Evolutionary conservation across 2,113 vertebrate species (phyloP).

Genomic region (Pseudorhombus dupliciocellatus): DNA sequence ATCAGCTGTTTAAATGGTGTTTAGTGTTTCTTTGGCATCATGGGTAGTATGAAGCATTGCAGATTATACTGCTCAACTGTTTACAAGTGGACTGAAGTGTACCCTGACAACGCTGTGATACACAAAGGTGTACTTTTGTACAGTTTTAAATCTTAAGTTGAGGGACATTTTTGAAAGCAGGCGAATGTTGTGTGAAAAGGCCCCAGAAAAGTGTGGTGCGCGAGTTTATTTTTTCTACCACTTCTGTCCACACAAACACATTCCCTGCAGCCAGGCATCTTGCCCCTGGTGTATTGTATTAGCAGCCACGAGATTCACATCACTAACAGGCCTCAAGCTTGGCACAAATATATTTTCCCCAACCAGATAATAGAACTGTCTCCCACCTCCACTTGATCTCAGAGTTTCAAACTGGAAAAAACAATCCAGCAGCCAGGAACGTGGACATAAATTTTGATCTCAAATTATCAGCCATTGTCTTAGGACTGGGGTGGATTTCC

Average conservation of each 20-base stretch:
- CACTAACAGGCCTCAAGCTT: constrained; percentile 41
- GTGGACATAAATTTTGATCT: background rate
- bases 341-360: constrained; percentile 37
- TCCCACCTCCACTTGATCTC: background rate
- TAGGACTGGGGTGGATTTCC: background rate
- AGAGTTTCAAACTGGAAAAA: background rate
- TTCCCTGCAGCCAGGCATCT: constrained; percentile 3
- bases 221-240: no score
- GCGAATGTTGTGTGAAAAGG: background rate
- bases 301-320: constrained; percentile 53
- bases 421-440: background rate
- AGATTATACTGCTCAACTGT: background rate
- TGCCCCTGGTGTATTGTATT: constrained; percentile 35
- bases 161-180: no score
- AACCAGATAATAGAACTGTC: constrained; percentile 16
- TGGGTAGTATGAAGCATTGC: background rate
- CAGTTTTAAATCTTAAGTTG: no score
- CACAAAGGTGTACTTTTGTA: background rate
- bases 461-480: background rate
- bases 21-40: background rate
- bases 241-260: constrained; percentile 6
- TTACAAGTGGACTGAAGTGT: background rate
- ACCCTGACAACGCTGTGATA: background rate
- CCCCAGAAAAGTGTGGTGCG: background rate
- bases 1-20: background rate